Base-by-base conservation (phyloP, 2,797 vertebrate genomes). In the Chelmon rostratus region DNA sequence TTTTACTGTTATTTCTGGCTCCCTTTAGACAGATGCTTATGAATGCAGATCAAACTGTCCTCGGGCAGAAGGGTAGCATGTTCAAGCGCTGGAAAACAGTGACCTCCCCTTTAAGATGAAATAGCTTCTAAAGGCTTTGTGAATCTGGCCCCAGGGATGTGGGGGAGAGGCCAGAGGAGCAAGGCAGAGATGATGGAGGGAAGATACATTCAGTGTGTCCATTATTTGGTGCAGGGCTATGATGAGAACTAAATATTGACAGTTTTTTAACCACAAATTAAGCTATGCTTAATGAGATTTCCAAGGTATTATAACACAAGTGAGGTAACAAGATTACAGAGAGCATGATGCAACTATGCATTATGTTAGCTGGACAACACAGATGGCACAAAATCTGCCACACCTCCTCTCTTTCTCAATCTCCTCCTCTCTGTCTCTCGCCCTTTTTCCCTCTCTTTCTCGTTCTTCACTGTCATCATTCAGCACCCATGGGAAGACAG, bases 41-140 rank as follows among this genome's bases (percentile, higher is more conserved):
- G n/a, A 81, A 93, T 84, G 78, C 81, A 83, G 79, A 90, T 88
- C 79, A 85, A 86, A 87, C 76, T 73, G 71, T 89, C 81, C 58
- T 81, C 38, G 0, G 69, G 76, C 52, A 15, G 25, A 73, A 42
- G 47, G 74, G 56, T 33, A 73, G 73, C 63, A 64, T 66, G 71
- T 35, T 78, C 16, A 15, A 73, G 68, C 21, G 25, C 44, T 1
- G 61, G 65, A 81, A 88, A 81, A 85, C 58, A 68, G 44, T 50
- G 83, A 71, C 71, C 79, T 88, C 78, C 76, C 76, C 78, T 90
- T 90, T 81, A 83, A 91, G 87, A 89, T 80, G 78, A 84, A 90
- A 89, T 79, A 69, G 72, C 79, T 83, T 83, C 79, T 59, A 71
- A 86, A 85, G 74, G 77, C 81, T 88, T 82, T 82, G 82, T 54